Base-by-base conservation (phyloP, 2,888 invertebrate genomes). In the Eudasyphora cyanicolor region DNA sequence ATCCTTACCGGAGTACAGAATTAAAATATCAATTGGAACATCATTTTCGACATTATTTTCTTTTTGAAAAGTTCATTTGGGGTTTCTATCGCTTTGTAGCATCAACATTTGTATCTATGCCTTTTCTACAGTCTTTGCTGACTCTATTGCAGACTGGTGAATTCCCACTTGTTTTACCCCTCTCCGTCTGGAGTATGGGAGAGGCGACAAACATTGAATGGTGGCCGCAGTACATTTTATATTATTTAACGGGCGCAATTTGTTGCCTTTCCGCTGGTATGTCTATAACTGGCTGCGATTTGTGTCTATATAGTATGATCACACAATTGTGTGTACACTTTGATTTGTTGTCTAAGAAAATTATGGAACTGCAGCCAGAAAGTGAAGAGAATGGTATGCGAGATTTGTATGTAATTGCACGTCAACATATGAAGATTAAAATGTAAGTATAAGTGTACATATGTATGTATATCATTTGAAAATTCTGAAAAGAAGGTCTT, bases 321-420 rank as follows among this genome's bases (percentile, higher is more conserved):
- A 38, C 84, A 10, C 85, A 86, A 12, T 19, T 86, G 51, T 80
- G 82, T 14, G 79, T 86, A 82, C 85, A 86, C 51, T 83, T 85
- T 42, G 86, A 86, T 35, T 42, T 85, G 8, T 10, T 86, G 14
- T 67, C 76, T 1, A 49, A 69, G 27, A 32, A 70, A 24, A 83
- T 85, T 6, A 32, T 62, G 21, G 83, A 82, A 51, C 70, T 85
- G 17, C 35, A 79, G n/a, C 79, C 85, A 21, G 38, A 69, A 14
- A 19, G 14, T 4, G 76, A 57, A 1, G 21, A 35, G 4, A 21
- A 54, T 12, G 71, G 71, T 24, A 14, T 78, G 24, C 2, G 19
- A 12, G 8, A 24, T 2, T 42, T 84, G 35, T 51, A 74, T n/a
- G 32, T 24, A 10, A 71, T 73, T 10, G 74, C 75, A 32, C 21